These are phyloP conservation scores for Pelagia noctiluca DNA, from an alignment of 30 jellyfish, hydroid and myxozoan species.

Conservation along the genomic window DNA sequence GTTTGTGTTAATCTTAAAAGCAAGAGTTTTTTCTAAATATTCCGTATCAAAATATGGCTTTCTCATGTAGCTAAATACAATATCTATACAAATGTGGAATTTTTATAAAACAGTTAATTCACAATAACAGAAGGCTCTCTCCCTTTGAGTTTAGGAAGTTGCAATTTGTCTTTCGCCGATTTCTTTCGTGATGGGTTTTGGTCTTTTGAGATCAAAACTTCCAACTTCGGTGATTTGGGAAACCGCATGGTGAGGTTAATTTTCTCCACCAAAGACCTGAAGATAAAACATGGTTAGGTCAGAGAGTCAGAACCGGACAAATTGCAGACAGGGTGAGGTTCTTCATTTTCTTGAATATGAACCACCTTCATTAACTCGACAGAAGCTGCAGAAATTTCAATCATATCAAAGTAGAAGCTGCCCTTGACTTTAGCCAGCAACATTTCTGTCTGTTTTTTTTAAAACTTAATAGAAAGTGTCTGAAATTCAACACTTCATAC, in stretches of 20 bases:
- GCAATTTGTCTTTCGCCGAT: background rate
- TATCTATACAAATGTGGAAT: too few species aligned
- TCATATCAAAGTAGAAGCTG: too few species aligned
- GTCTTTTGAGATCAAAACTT: conserved; percentile 33
- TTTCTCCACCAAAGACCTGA: conserved; percentile 38
- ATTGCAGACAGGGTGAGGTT: background rate
- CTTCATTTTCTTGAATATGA: background rate
- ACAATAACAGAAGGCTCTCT: conserved; percentile 63
- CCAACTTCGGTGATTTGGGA: conserved; percentile 72
- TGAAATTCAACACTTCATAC: too few species aligned
- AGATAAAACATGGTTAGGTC: background rate
- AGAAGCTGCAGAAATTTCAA: background rate
- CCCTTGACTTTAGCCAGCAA: background rate
- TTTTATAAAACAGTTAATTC: too few species aligned
- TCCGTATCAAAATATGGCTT: too few species aligned
- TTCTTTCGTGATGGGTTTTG: background rate
- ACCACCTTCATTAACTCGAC: background rate
- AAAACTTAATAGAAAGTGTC: background rate
- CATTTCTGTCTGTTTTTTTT: background rate
- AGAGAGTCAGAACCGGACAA: background rate
- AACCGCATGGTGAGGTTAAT: conserved; percentile 61
- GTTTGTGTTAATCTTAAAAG: too few species aligned
- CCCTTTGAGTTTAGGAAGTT: conserved; percentile 51
- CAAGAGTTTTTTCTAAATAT: too few species aligned
- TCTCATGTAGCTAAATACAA: too few species aligned